phyloP scores from a whole-genome alignment of 2,797 vertebrate species.

The Sorex maritimensis region DNA sequence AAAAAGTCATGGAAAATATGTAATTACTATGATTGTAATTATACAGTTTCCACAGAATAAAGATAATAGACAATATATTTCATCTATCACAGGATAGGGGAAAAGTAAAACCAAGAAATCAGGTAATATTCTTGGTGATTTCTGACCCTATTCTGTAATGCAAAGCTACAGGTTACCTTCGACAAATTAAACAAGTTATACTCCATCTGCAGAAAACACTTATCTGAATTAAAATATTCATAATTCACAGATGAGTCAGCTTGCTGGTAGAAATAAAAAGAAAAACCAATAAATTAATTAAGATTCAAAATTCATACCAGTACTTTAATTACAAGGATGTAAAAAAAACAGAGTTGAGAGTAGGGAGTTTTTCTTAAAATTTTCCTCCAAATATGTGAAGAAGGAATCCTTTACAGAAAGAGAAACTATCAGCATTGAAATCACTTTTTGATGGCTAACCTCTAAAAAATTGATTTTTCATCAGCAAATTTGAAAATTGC shows the following conservation, averaged over 20 bases:
- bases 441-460: neutral
- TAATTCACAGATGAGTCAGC: slow-evolving; percentile 59
- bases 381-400: slow-evolving; percentile 8
- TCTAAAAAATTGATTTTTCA: slow-evolving; percentile 31
- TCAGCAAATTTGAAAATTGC: slow-evolving; percentile 63
- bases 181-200: slow-evolving; percentile 22
- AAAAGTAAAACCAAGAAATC: slow-evolving; percentile 24
- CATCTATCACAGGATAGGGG: neutral
- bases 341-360: neutral
- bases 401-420: slow-evolving; percentile 11
- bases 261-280: slow-evolving; percentile 70
- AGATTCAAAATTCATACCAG: slow-evolving; percentile 57
- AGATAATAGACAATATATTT: neutral
- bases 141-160: neutral
- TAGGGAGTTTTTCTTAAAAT: neutral
- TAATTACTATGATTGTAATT: neutral
- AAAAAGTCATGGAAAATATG: slow-evolving; percentile 7
- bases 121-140: neutral
- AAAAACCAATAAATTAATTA: slow-evolving; percentile 63
- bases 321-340: slow-evolving; percentile 18
- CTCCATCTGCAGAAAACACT: slow-evolving; percentile 42
- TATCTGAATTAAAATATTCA: slow-evolving; percentile 70
- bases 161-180: neutral
- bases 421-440: slow-evolving; percentile 43
- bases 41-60: neutral